Base-by-base conservation (phyloP, 2,797 vertebrate species). In the Odontamblyopus rebecca region DNA sequence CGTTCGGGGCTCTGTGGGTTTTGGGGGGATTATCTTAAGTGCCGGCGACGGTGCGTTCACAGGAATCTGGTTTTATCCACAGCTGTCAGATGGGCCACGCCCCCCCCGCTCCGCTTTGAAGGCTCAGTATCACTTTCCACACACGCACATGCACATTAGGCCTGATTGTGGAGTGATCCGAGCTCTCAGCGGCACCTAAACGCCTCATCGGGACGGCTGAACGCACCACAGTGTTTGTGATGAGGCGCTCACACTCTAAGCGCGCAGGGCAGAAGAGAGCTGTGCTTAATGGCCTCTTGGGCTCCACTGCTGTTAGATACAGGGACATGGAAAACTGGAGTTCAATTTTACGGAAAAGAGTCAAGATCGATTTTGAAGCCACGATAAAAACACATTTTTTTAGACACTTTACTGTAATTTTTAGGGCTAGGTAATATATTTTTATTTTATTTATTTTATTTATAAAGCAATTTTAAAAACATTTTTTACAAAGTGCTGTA, bases 131-230 rank as follows among this genome's bases (percentile, higher is more conserved):
- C 48, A 16, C 65, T 67, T 53, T 53, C 29, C 88, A 92, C 92
- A 92, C 93, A 93, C 92, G 91, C 84, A 74, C 82, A 44, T 77
- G 72, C 80, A 91, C 91, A 92, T 93, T 93, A 94, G 72, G 82
- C 78, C 85, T 72, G 88, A 91, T 90, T 92, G 86, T 88, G 73
- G 6, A 76, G 66, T 91, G 89, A 93, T 93, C 91, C 91, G 77
- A 77, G 87, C 90, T 88, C 92, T 92, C 92, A 92, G 91, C 91
- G 84, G 90, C 91, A 92, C 92, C 93, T 93, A 93, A 94, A 94
- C 93, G 93, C 91, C 89, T 90, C 79, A 74, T 79, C 75, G 84
- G 85, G 61, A 68, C 61, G 85, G 78, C 67, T 68, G 54, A 53
- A 67, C 27, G 48, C 65, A 53, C 65, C 50, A 5, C 65, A 18